These are phyloP conservation scores for Liposcelis brunnea DNA, from an alignment of 2,888 invertebrate species.

Conservation along the genomic window DNA sequence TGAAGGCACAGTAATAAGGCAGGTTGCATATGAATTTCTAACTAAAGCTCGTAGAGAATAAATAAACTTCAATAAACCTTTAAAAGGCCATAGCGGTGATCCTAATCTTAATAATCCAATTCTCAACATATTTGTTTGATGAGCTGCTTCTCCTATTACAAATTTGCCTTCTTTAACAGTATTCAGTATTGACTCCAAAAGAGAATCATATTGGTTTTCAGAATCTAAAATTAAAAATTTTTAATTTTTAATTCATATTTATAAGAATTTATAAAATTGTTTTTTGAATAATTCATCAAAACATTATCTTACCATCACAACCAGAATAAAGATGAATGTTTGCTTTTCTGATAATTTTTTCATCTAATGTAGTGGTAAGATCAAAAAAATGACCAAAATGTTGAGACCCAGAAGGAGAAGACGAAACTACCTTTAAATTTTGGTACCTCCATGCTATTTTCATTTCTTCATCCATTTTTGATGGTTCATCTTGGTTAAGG, in stretches of 20 bases:
- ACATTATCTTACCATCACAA: conserved; percentile 13
- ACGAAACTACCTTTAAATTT: conserved; percentile 45
- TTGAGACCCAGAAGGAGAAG: conserved; percentile 31
- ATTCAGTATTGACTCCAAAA: not conserved
- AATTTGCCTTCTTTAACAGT: not conserved
- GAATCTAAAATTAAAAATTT: not conserved
- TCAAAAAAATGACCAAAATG: conserved; percentile 67
- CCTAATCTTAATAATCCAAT: conserved; percentile 3
- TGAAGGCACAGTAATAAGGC: conserved; percentile 3
- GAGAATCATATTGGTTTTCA: not conserved
- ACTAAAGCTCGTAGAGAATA: conserved; percentile 1
- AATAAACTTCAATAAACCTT: not conserved
- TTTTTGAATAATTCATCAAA: conserved; percentile 9
- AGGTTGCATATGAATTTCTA: not conserved
- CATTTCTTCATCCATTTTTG: conserved; percentile 38
- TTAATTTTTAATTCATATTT: no score
- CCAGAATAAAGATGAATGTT: conserved; percentile 40
- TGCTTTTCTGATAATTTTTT: conserved; percentile 35
- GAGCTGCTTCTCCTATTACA: not conserved
- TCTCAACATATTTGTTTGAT: not conserved
- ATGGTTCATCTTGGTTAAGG: not conserved
- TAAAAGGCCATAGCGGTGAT: not conserved
- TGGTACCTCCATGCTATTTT: conserved; percentile 86
- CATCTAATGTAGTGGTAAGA: conserved; percentile 52
- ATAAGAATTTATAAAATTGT: not conserved